Evolutionary conservation across 2,888 invertebrate genomes (phyloP), one percentile per base, ranked within the genome.

Genomic region (Norana najaformis): DNA sequence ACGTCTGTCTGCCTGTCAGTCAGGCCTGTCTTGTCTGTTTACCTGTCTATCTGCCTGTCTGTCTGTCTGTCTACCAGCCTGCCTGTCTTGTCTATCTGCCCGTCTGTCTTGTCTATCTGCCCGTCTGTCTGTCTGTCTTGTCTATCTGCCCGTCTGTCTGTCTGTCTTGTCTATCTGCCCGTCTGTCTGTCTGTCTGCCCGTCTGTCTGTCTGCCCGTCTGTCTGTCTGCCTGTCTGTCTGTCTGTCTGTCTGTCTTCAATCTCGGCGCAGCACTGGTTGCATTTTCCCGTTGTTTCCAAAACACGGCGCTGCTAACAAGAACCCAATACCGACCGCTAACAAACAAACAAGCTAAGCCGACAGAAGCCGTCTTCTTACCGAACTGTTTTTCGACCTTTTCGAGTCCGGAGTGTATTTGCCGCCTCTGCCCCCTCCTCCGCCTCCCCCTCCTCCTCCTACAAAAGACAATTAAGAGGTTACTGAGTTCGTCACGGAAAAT

Each of bases 381-480:
- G 88, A 36, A 35, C 83, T 88, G 36, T 88, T 88, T 90, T 90
- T 90, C 41, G 89, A 89, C 36, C 90, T 41, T 69, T 90, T 90
- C 18, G 90, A 88, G 88, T 90, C 90, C 36, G 90, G 90, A 36
- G 90, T 90, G 47, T 88, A 90, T 41, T 90, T 90, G 1, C 90
- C 90, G 20, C 89, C 90, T 47, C 90, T 35, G n/a, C 88, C 89
- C 35, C 41, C 47, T 23, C 47, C 47, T 1, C 47, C 23, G 20
- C 47, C 47, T 23, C 47, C 47, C 3, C 47, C 69, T 69, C 69
- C 69, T 69, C 69, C 53, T 2, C 53, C 69, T 69, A n/a, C 69
- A 69, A 69, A 69, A 69, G 69, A 69, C 69, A 69, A 69, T 69
- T n/a, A 69, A 6, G 30, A 16, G 53, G 69, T 69, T n/a, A 69